Percentiles rank a stretch among this genome's conserved stretches.
These are phyloP conservation scores for Phalacrocorax carbo DNA, from an alignment of 2,113 vertebrate genomes.

Conservation along the genomic window DNA sequence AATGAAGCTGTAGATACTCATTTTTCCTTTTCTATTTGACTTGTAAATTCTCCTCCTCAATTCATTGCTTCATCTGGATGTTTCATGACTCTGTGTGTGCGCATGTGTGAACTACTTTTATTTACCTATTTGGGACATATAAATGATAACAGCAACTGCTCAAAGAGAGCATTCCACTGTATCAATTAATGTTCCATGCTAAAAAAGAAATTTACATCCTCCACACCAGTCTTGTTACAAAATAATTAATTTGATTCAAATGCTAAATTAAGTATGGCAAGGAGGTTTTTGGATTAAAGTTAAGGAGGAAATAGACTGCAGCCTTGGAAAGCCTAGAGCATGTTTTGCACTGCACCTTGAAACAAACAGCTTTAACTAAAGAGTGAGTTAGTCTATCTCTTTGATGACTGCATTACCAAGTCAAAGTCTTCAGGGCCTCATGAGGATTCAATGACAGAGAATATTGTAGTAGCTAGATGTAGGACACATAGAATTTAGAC, in stretches of 20 bases:
- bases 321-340: constrained; percentile 68
- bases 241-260: constrained; percentile 75
- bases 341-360: constrained; percentile 71
- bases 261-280: constrained; percentile 71
- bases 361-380: constrained; percentile 78
- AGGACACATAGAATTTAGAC: constrained; percentile 72
- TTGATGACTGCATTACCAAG: constrained; percentile 77
- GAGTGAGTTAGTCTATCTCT: constrained; percentile 64
- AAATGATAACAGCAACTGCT: constrained; percentile 31
- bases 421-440: constrained; percentile 70
- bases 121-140: not conserved
- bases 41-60: not conserved
- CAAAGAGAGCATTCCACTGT: constrained; percentile 11
- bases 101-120: not conserved
- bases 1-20: not conserved
- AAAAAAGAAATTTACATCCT: constrained; percentile 57
- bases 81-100: rapidly evolving
- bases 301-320: constrained; percentile 30
- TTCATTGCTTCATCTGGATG: not conserved
- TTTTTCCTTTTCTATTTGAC: not conserved
- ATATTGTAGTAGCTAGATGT: constrained; percentile 76
- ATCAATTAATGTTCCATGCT: constrained; percentile 48
- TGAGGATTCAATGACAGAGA: constrained; percentile 74
- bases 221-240: constrained; percentile 53
- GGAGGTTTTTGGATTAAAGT: constrained; percentile 62